phyloP scores from a whole-genome alignment of 2,888 invertebrate genomes.

The Drosophila meridiana region DNA sequence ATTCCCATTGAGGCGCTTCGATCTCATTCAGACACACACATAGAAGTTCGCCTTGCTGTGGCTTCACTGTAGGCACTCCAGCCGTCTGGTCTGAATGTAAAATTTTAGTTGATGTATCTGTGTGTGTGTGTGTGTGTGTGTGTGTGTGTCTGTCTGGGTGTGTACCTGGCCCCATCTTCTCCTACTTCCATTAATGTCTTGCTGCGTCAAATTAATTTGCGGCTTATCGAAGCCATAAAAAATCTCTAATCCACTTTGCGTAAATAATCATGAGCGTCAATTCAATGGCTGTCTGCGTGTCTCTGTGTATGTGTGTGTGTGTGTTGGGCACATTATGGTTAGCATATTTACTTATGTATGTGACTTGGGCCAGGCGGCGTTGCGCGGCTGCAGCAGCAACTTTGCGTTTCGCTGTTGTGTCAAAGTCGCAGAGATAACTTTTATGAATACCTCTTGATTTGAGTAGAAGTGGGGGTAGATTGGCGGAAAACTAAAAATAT shows the following conservation, averaged over 20 bases:
- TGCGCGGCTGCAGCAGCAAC: constrained; percentile 10
- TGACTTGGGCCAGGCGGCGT: neutral
- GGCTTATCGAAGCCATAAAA: constrained; percentile 78
- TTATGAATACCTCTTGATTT: constrained; percentile 1
- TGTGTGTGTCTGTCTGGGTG: neutral
- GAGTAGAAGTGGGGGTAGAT: neutral
- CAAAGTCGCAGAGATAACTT: constrained; percentile 21
- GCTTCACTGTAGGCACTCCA: constrained; percentile 30
- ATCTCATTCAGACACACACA: constrained; percentile 1
- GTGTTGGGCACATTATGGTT: constrained; percentile 15
- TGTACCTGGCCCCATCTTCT: neutral
- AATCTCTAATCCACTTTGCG: constrained; percentile 76
- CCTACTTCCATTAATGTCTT: constrained; percentile 26
- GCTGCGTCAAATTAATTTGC: constrained; percentile 72
- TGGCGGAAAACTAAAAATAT: too few species aligned
- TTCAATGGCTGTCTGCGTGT: constrained; percentile 55
- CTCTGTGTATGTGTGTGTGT: neutral
- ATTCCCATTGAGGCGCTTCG: neutral
- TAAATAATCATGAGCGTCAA: constrained; percentile 77
- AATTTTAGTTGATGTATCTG: neutral
- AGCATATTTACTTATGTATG: constrained; percentile 23
- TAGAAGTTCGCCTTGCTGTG: constrained; percentile 23
- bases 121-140: neutral
- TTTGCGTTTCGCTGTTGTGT: constrained; percentile 24
- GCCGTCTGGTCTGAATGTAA: constrained; percentile 15